Evolutionary conservation across 1,140 invertebrate species (phyloP), one percentile per base, ranked within the genome.

Genomic region (Diploscapter pachys): DNA sequence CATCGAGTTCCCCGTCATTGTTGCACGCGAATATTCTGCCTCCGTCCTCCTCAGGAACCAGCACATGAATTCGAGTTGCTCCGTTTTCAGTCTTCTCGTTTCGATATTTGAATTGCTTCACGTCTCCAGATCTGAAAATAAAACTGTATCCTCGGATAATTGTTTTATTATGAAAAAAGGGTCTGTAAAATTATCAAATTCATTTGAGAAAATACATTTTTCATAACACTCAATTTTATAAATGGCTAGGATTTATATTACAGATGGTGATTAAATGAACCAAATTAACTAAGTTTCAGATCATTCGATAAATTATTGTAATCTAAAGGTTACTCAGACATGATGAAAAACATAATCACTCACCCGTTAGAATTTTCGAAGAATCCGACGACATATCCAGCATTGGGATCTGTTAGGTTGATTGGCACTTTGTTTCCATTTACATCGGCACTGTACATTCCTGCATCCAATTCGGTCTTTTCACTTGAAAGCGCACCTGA

Each of bases 41-140:
- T 48, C 71, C 66, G 66, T 78, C 51, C 13, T 59, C 67, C 3
- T 63, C 52, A 9, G 71, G 64, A 4, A 84, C 48, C n/a, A 83
- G 63, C 6, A 83, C 68, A 64, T 84, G 85, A 31, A 83, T 57
- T n/a, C 73, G 61, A n/a, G 81, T 85, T 31, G 69, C 73, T 50
- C 83, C 83, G 62, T 82, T 85, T 57, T 85, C 81, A 8, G 81
- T 75, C 68, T 83, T 83, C 76, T 85, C 79, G 9, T 65, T 65
- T 51, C 69, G 71, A 71, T 83, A 83, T 11, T 82, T 71, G 72
- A 83, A 83, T 4, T 73, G 54, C 11, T 61, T 52, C 4, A 72
- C 64, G 13, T 68, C 31, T 31, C 31, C 52, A 31, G 66, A 5
- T 53, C 66, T 68, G 66, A 54, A 68, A 50, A 31, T 31, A 31